Evolutionary conservation across 2,797 vertebrate genomes (phyloP).

Genomic region (Zalophus californianus): DNA sequence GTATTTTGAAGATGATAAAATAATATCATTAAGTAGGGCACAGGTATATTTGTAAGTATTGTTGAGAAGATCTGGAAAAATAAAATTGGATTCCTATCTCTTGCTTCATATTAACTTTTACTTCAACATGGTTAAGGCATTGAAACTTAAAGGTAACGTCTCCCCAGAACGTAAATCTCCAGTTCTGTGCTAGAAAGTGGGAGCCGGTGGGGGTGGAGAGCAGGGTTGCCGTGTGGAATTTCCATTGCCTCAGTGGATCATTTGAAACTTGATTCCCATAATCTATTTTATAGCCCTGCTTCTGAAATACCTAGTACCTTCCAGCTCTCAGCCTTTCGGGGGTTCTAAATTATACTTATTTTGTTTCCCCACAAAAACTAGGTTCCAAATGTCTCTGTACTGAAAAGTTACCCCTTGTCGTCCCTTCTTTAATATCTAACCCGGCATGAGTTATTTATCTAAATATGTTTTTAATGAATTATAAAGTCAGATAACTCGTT

Average conservation of each 20-base stretch:
- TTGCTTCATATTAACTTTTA: not conserved
- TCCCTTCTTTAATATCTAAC: not conserved
- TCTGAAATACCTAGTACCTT: too few relatives aligned
- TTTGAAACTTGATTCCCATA: not conserved
- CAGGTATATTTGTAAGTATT: not conserved
- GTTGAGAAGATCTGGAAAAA: not conserved
- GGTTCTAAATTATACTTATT: not conserved
- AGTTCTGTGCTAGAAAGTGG: not conserved
- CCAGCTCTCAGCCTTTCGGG: not conserved
- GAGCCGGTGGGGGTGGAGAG: too few relatives aligned
- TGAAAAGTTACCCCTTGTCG: not conserved
- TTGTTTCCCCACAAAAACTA: not conserved
- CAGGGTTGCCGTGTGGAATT: not conserved
- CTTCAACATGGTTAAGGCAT: not conserved
- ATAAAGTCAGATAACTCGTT: not conserved
- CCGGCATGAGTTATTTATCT: not conserved
- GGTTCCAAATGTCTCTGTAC: not conserved
- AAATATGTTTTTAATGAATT: not conserved
- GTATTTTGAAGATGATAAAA: not conserved
- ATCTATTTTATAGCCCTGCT: not conserved
- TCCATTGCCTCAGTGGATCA: accelerated
- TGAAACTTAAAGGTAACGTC: not conserved
- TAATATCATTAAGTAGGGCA: not conserved
- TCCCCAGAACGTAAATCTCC: not conserved
- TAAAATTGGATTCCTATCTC: not conserved